Conservation (phyloP, 1,140 invertebrate genomes). For the Aphelenchoides fujianensis region DNA sequence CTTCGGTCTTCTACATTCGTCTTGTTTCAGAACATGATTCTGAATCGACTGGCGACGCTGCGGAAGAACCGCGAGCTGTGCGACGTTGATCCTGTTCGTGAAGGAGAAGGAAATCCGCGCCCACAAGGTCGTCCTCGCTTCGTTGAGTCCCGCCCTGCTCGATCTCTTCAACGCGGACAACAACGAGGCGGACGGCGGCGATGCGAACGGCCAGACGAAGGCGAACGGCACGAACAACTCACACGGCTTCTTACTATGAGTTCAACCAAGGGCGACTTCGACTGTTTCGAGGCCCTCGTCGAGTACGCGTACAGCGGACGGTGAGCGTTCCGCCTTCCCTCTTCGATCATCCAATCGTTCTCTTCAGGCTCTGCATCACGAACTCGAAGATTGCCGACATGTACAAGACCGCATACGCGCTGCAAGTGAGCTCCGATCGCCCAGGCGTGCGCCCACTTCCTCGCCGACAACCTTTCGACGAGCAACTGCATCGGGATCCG, state of each 20-base stretch:
- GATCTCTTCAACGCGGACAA: slow-evolving; percentile 72
- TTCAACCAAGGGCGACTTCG: slow-evolving; percentile 70
- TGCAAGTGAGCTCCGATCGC: slow-evolving; percentile 73
- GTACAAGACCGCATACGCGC: slow-evolving; percentile 72
- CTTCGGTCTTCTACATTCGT: too few relatives aligned
- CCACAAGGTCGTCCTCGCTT: slow-evolving; percentile 74
- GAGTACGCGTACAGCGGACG: slow-evolving; percentile 75
- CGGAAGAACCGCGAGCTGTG: slow-evolving; percentile 56
- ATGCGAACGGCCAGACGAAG: background rate
- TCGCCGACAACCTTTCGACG: slow-evolving; percentile 71
- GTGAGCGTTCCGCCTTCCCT: too few relatives aligned
- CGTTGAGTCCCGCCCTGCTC: slow-evolving; percentile 74
- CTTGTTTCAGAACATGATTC: slow-evolving; percentile 38
- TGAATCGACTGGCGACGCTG: slow-evolving; percentile 54
- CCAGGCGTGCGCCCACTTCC: slow-evolving; percentile 71
- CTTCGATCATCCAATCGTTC: too few relatives aligned
- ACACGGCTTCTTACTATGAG: slow-evolving; percentile 66
- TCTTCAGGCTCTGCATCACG: slow-evolving; percentile 67
- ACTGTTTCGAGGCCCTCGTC: slow-evolving; percentile 73
- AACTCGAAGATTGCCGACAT: slow-evolving; percentile 70
- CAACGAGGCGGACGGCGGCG: slow-evolving; percentile 15
- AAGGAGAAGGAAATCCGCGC: slow-evolving; percentile 71
- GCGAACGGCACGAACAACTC: slow-evolving; percentile 4
- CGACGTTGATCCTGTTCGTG: slow-evolving; percentile 59
- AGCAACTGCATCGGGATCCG: slow-evolving; percentile 70